A percentile compares a stretch with the other conserved stretches of the same genome.
phyloP scores from a whole-genome alignment of 2,113 vertebrate species.

The Sapajus apella region DNA sequence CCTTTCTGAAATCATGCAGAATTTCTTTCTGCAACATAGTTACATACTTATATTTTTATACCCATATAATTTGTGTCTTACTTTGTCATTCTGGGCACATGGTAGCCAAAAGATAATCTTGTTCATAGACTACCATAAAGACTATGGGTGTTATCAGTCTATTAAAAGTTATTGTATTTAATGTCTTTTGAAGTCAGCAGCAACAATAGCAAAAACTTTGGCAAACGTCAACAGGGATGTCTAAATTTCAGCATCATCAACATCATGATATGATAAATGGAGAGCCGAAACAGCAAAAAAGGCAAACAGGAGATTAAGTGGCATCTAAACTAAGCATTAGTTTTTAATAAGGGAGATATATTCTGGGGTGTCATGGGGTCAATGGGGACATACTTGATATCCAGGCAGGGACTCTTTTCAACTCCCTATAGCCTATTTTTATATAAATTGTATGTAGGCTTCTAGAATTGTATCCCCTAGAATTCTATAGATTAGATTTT shows the following conservation, averaged over 20 bases:
- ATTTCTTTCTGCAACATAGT: neutral
- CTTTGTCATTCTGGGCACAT: neutral
- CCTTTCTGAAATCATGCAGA: neutral
- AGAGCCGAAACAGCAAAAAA: neutral
- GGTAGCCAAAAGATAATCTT: neutral
- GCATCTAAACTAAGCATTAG: neutral
- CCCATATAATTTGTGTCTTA: neutral
- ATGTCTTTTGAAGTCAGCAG: neutral
- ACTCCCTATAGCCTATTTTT: neutral
- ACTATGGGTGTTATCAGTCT: neutral
- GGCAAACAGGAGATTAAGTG: neutral
- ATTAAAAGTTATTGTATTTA: neutral
- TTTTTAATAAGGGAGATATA: neutral
- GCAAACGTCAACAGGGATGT: neutral
- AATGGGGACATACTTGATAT: neutral
- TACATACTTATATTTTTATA: neutral
- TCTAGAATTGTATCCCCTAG: neutral
- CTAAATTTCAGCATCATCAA: neutral
- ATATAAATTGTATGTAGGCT: neutral
- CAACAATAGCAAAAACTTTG: neutral
- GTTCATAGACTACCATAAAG: neutral
- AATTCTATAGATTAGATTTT: neutral
- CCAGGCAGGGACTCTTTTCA: neutral
- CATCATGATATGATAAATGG: neutral
- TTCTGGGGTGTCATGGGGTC: neutral